Evolutionary conservation across 2,113 vertebrate genomes (phyloP), one percentile per base, ranked within the genome.

Genomic region (Tetrao urogallus): DNA sequence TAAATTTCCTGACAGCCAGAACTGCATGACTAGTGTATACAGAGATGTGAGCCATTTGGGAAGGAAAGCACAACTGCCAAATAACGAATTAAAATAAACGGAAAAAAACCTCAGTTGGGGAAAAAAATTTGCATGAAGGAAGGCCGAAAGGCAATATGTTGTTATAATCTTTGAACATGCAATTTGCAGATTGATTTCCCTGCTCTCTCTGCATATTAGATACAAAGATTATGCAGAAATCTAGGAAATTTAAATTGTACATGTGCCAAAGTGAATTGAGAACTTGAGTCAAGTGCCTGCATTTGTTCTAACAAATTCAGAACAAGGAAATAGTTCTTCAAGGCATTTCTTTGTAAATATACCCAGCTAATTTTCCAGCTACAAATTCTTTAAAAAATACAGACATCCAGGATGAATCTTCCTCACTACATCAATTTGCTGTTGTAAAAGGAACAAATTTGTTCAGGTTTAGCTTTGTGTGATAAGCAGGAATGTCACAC

Each of bases 161-260:
- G 81, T 94, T 88, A 90, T 9, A 96, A 83, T 10, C 2, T 95
- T 96, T 4, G 8, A 93, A 95, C 8, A 8, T 76, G 43, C 75
- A 90, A 95, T 85, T 90, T 92, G 36, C 79, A 95, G 85, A 96
- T 82, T 95, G 84, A 93, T 97, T 97, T 96, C 80, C 77, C 69
- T 93, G 19, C 60, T 95, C 80, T 94, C 96, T 97, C 83, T 96
- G 81, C 92, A 94, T 48, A 94, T 72, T 91, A 96, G 87, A 96
- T 93, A 74, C 57, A 97, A 97, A 97, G 90, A 97, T 96, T 96
- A 95, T 96, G 94, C 92, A 94, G 92, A 95, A 97, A 96, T 96
- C 90, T 92, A 70, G 91, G 82, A 93, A 96, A 90, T 93, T 87
- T 92, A 54, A 95, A 95, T 92, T 96, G 94, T 93, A 96, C 75